Evolutionary conservation across 2,113 vertebrate genomes (phyloP), one percentile per base, ranked within the genome.

Genomic region (Scartelaos histophorus): DNA sequence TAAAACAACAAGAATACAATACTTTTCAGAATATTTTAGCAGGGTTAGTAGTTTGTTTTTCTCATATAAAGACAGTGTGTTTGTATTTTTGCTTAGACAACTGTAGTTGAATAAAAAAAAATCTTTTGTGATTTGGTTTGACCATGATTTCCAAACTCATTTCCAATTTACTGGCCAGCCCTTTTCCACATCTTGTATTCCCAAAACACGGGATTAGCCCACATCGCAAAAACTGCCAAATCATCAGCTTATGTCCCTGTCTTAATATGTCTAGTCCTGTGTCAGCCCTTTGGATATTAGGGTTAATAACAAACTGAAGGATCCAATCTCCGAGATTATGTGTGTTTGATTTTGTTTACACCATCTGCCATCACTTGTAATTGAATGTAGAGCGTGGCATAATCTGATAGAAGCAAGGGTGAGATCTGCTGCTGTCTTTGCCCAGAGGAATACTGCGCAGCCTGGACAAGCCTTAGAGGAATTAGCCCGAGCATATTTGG

Each of bases 341-440:
- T 65, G 80, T 65, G 71, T 88, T 83, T 88, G 81, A 85, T 88
- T 90, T 87, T 82, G 83, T 87, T 86, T 78, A 82, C 78, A 78
- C 88, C 89, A 90, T 92, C 91, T 92, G 90, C 83, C 87, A 79
- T 75, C 78, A 75, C 43, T 75, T 87, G 79, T 90, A 91, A 91
- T 91, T 90, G 87, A 92, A 91, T 90, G 83, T 78, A 84, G 77
- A 61, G 82, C 83, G 70, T 73, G 71, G 34, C 77, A 87, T 89
- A 90, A 91, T 90, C 85, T 82, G 81, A 88, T 90, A 84, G 71
- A 85, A 82, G 79, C 47, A 13, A 72, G 68, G 61, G 11, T 46
- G 73, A 70, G 79, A 66, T 79, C 76, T 71, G 22, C 66, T 70
- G 49, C 76, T 64, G 60, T 17, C 74, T 51, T 64, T 71, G 70